These are phyloP conservation scores for Bhutanitis thaidina DNA, from an alignment of 2,888 invertebrate genomes.

Conservation along the genomic window DNA sequence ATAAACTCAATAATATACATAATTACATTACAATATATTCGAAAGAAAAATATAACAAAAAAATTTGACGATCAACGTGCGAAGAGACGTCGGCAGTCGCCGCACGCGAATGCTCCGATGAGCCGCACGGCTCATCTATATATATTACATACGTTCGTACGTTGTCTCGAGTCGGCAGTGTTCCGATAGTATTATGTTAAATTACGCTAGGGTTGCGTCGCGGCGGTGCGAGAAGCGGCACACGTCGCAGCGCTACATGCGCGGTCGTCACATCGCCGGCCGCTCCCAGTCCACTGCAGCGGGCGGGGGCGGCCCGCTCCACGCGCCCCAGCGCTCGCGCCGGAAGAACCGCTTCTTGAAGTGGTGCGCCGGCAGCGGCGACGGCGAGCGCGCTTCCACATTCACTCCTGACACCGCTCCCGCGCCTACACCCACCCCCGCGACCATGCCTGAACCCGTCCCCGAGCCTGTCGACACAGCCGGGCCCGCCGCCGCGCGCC, in stretches of 20 bases:
- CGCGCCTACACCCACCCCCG: constrained; percentile 36
- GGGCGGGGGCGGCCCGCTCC: constrained; percentile 63
- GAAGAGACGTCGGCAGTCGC: constrained; percentile 21
- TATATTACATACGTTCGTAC: constrained; percentile 11
- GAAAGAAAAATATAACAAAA: constrained; percentile 63
- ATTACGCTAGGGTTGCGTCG: constrained; percentile 27
- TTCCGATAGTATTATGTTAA: constrained; percentile 21
- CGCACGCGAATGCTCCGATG: constrained; percentile 3
- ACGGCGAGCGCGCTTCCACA: constrained; percentile 65
- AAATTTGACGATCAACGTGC: constrained; percentile 50
- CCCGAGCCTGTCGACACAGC: too few species aligned
- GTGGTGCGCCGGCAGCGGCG: constrained; percentile 74
- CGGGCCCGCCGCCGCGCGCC: constrained; percentile 29
- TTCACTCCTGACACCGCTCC: constrained; percentile 35
- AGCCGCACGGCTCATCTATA: constrained; percentile 10
- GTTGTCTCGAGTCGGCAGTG: constrained; percentile 26
- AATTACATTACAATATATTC: constrained; percentile 75
- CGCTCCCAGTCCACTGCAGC: constrained; percentile 69
- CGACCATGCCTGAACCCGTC: constrained; percentile 39
- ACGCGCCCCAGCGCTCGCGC: constrained; percentile 83
- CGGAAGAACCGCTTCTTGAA: constrained; percentile 93
- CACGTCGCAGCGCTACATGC: constrained; percentile 29
- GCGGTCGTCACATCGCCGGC: constrained; percentile 70
- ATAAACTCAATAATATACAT: constrained; percentile 79
- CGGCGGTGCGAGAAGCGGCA: constrained; percentile 25